A percentile compares a stretch with the other conserved stretches of the same genome.
phyloP scores from a whole-genome alignment of 2,888 invertebrate species.

The Chesias legatella region DNA sequence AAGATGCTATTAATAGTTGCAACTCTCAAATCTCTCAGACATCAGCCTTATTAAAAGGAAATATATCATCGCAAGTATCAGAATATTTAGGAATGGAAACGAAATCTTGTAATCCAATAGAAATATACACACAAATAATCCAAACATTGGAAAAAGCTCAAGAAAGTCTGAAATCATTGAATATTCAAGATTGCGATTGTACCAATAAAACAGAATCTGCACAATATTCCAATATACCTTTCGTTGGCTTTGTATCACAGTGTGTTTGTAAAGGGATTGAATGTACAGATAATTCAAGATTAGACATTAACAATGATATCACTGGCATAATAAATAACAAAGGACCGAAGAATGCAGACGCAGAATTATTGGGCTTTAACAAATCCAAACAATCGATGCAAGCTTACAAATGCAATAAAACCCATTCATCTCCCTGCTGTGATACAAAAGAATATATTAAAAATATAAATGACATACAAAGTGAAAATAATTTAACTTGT shows the following conservation, averaged over 20 bases:
- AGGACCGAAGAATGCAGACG: not conserved
- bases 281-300: slow-evolving; percentile 5
- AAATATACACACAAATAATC: slow-evolving; percentile 9
- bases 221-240: slow-evolving; percentile 11
- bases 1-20: not conserved
- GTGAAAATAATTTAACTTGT: not conserved
- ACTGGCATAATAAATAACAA: not conserved
- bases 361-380: not conserved
- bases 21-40: slow-evolving; percentile 25
- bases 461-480: not conserved
- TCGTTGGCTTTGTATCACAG: slow-evolving; percentile 11
- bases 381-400: not conserved
- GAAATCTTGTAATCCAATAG: slow-evolving; percentile 44
- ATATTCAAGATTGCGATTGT: not conserved
- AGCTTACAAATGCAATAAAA: not conserved
- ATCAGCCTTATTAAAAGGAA: slow-evolving; percentile 28
- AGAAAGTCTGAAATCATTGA: slow-evolving; percentile 1
- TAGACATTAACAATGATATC: not conserved
- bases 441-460: slow-evolving; percentile 6
- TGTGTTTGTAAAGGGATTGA: slow-evolving; percentile 12
- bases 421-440: not conserved
- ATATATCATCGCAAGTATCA: slow-evolving; percentile 42
- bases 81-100: slow-evolving; percentile 34
- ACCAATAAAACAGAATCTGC: not conserved
- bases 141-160: slow-evolving; percentile 1